Evolutionary conservation across 2,113 vertebrate species (phyloP).

Genomic region (Nematolebias whitei): DNA sequence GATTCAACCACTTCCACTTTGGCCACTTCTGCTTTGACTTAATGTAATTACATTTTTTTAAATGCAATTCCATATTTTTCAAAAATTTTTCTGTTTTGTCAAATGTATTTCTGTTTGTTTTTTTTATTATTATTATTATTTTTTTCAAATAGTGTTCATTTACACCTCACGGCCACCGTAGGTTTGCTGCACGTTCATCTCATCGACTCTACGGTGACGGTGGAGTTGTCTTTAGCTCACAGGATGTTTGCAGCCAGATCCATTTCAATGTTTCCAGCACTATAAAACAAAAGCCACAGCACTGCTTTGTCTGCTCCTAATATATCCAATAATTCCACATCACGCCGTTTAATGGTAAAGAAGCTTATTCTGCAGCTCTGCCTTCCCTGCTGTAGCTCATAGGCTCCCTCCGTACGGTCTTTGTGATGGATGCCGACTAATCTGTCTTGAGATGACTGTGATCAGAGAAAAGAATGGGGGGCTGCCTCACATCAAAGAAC

Average conservation of each 20-base stretch:
- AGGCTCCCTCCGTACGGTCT: conserved; percentile 46
- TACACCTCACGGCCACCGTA: no score
- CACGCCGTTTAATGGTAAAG: conserved; percentile 56
- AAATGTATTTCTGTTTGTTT: no score
- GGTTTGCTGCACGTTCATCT: conserved; percentile 42
- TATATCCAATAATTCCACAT: conserved; percentile 42
- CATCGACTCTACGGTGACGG: conserved; percentile 52
- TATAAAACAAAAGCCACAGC: conserved; percentile 40
- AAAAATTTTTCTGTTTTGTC: no score
- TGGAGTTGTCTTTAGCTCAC: conserved; percentile 66
- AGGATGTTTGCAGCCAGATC: conserved; percentile 34
- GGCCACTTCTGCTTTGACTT: no score
- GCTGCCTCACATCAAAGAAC: conserved; percentile 67
- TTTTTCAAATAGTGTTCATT: no score
- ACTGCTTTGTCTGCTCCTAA: conserved; percentile 37
- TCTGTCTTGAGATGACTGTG: conserved; percentile 71
- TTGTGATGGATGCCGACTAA: conserved; percentile 70
- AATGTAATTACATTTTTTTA: no score
- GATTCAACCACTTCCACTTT: no score
- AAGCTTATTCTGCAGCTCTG: conserved; percentile 70
- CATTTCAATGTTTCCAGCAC: conserved; percentile 31
- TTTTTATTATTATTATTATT: no score
- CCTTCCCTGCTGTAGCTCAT: conserved; percentile 45
- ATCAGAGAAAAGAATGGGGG: conserved; percentile 65
- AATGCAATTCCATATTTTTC: no score